Percentiles rank a stretch among this genome's conserved stretches.
These are phyloP conservation scores for Rhadinocentrus ornatus DNA, from an alignment of 2,797 vertebrate species.

Conservation along the genomic window DNA sequence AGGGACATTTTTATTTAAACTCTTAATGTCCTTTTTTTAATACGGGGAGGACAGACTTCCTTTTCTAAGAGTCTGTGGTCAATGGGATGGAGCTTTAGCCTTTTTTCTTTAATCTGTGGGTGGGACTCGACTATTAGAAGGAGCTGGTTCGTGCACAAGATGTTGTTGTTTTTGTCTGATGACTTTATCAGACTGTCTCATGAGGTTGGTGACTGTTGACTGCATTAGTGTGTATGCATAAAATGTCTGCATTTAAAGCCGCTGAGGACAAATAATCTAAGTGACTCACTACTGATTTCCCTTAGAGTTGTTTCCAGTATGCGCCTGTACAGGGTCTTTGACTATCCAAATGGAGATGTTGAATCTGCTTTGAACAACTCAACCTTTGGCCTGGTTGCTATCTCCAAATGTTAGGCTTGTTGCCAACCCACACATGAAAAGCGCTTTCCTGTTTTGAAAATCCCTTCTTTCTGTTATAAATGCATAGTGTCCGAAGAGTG, in stretches of 20 bases:
- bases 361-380: constrained; percentile 33
- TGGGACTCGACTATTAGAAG: constrained; percentile 32
- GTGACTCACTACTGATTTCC: constrained; percentile 43
- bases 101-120: constrained; percentile 36
- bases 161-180: constrained; percentile 56
- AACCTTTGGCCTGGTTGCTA: constrained; percentile 38
- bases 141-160: constrained; percentile 27
- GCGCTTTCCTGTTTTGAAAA: neutral
- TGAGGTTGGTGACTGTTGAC: constrained; percentile 50
- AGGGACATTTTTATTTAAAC: constrained; percentile 22
- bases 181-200: constrained; percentile 53
- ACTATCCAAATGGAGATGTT: constrained; percentile 14
- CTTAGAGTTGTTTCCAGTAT: constrained; percentile 44
- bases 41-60: constrained; percentile 27
- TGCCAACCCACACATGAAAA: constrained; percentile 44
- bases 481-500: constrained; percentile 34
- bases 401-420: constrained; percentile 20
- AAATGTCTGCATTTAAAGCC: constrained; percentile 16
- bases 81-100: constrained; percentile 12
- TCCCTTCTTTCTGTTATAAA: constrained; percentile 26
- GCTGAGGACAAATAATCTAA: constrained; percentile 45
- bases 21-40: constrained; percentile 21
- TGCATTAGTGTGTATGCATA: constrained; percentile 39
- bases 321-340: constrained; percentile 16
- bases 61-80: constrained; percentile 13